Evolutionary conservation across 2,113 vertebrate genomes (phyloP).

Genomic region (Tursiops truncatus): DNA sequence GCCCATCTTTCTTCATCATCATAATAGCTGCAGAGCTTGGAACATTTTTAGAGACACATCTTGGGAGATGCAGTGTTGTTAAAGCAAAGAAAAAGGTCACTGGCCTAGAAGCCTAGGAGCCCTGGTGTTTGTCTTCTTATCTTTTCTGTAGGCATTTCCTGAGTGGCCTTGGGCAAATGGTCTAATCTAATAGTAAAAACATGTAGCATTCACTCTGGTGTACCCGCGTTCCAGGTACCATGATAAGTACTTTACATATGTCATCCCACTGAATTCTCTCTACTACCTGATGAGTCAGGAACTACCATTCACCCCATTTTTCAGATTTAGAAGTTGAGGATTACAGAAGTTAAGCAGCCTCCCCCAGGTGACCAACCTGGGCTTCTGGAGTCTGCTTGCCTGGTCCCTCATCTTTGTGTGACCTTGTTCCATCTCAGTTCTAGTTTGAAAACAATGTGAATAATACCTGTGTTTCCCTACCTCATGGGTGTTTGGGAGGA

Average conservation of each 20-base stretch:
- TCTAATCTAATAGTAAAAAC: neutral
- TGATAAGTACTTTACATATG: neutral
- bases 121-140: neutral
- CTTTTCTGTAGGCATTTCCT: constrained; percentile 28
- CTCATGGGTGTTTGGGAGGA: neutral
- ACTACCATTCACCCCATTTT: neutral
- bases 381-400: neutral
- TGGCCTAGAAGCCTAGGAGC: neutral
- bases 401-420: neutral
- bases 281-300: no score
- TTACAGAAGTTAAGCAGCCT: neutral
- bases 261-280: neutral
- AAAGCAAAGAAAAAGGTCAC: neutral
- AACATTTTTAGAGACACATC: neutral
- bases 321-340: neutral
- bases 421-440: neutral
- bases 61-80: neutral
- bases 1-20: neutral
- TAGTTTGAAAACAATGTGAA: neutral
- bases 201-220: neutral
- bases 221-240: neutral
- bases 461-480: neutral
- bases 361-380: neutral
- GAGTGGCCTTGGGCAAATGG: neutral
- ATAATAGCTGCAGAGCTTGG: neutral